Evolutionary conservation across 2,797 vertebrate species (phyloP).

Genomic region (Darevskia nairensis): DNA sequence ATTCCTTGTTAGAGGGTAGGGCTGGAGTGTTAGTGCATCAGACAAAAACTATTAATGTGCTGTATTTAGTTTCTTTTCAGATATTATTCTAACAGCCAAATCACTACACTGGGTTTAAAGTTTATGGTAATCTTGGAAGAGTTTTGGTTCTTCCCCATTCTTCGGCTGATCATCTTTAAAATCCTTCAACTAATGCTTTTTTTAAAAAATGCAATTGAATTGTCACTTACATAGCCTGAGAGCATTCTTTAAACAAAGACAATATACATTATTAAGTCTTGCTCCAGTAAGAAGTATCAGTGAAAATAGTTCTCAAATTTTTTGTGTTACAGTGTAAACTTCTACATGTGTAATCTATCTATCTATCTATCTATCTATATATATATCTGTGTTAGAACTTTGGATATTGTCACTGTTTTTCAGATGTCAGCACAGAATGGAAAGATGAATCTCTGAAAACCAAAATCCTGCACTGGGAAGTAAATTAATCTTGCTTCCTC

Average conservation of each 20-base stretch:
- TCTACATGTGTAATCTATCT: neutral
- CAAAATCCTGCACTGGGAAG: neutral
- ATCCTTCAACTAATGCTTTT: neutral
- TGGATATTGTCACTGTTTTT: neutral
- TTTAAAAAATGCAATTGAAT: neutral
- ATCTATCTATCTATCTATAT: no score
- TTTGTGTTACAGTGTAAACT: constrained; percentile 11
- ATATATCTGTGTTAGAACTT: neutral
- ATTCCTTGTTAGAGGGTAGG: no score
- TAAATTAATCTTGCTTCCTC: constrained; percentile 3
- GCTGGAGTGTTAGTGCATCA: no score
- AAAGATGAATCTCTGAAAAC: neutral
- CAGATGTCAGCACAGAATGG: constrained; percentile 3
- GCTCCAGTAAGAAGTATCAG: constrained; percentile 11
- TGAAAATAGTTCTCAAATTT: neutral
- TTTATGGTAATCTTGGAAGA: no score
- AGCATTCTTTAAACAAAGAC: neutral
- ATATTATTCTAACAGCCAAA: no score
- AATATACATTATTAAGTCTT: neutral
- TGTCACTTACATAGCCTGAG: neutral
- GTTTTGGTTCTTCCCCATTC: no score
- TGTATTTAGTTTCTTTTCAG: no score
- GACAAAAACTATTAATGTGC: no score
- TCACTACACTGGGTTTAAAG: no score
- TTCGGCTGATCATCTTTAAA: neutral